These are phyloP conservation scores for Tenthredo notha DNA, from an alignment of 2,888 invertebrate species.

Conservation along the genomic window DNA sequence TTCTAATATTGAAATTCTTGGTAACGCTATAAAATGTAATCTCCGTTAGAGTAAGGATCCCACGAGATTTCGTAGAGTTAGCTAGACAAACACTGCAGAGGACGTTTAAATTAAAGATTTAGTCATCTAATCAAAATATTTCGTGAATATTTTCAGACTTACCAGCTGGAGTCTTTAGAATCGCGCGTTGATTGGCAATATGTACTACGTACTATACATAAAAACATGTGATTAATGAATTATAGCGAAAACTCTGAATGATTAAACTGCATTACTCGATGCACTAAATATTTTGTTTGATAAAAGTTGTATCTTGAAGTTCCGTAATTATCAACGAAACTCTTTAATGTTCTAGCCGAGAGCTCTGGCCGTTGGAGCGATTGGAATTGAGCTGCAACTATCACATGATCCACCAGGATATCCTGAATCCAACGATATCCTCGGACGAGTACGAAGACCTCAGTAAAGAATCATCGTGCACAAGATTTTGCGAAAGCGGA, in stretches of 20 bases:
- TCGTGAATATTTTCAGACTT: background rate
- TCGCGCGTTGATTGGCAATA: background rate
- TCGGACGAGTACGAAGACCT: conserved; percentile 43
- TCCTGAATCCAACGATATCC: conserved; percentile 49
- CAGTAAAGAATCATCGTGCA: background rate
- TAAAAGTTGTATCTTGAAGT: too few species aligned
- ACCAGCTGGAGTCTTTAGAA: background rate
- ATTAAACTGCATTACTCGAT: background rate
- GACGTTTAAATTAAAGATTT: background rate
- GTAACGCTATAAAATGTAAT: conserved; percentile 4
- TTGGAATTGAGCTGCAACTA: conserved; percentile 54
- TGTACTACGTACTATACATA: background rate
- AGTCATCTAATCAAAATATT: background rate
- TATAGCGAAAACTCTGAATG: background rate
- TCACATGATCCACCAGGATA: conserved; percentile 50
- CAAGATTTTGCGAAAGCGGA: conserved; percentile 50
- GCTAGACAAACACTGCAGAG: background rate
- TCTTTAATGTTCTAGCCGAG: conserved; percentile 51
- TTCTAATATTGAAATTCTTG: conserved; percentile 39
- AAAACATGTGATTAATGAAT: background rate
- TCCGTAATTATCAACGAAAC: background rate
- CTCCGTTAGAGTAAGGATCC: conserved; percentile 20
- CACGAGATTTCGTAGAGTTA: background rate
- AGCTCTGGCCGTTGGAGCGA: conserved; percentile 51
- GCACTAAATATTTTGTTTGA: background rate